Evolutionary conservation across 2,113 vertebrate genomes (phyloP).

Genomic region (Halichoerus grypus): DNA sequence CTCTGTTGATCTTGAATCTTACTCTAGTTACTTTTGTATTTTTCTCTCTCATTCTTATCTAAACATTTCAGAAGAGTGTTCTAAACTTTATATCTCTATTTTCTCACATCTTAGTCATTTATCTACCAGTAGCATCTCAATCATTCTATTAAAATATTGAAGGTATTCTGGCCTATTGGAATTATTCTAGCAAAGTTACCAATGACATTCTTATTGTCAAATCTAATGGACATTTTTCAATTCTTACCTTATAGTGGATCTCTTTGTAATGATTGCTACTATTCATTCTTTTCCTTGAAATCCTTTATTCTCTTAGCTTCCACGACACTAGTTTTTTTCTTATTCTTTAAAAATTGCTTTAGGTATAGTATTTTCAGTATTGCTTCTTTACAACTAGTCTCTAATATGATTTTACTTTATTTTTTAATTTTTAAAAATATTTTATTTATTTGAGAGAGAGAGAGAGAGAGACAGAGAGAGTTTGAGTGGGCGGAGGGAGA

Average conservation of each 20-base stretch:
- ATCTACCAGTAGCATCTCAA: not conserved
- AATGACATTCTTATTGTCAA: not conserved
- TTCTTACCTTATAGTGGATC: not conserved
- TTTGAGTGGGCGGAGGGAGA: not conserved
- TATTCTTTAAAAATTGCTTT: not conserved
- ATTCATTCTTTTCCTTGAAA: not conserved
- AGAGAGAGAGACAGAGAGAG: not conserved
- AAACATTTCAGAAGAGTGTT: constrained; percentile 12
- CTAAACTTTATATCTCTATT: not conserved
- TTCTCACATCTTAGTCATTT: not conserved
- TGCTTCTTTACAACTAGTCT: not conserved
- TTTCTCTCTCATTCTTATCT: constrained; percentile 19
- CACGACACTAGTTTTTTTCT: not conserved
- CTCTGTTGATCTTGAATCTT: not conserved
- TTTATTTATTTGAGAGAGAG: not conserved
- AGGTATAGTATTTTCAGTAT: not conserved
- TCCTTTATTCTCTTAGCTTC: not conserved
- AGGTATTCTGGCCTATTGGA: not conserved
- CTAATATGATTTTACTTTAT: not conserved
- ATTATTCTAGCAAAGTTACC: not conserved
- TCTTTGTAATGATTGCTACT: not conserved
- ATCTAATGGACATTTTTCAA: not conserved
- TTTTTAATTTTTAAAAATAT: not conserved
- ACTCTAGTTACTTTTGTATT: not conserved
- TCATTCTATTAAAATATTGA: constrained; percentile 27